Conservation (phyloP, 2,797 vertebrate species). For the Pyrocephalus nanus region DNA sequence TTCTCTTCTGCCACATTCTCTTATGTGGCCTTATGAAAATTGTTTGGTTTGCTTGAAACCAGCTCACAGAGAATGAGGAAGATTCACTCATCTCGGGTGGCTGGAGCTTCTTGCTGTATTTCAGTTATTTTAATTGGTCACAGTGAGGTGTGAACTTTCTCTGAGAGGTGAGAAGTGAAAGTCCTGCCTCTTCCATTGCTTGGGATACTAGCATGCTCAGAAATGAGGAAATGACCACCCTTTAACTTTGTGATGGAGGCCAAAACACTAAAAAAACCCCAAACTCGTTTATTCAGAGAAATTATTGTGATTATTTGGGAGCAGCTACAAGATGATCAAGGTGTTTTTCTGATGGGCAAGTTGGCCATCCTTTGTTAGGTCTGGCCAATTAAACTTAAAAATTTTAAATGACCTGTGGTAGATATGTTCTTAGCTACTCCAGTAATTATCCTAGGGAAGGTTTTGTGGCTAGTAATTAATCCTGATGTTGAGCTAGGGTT, state of each 20-base stretch:
- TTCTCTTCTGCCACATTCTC: neutral
- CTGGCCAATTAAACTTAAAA: neutral
- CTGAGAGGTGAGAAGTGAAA: constrained; percentile 46
- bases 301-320: neutral
- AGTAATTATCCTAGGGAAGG: neutral
- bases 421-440: neutral
- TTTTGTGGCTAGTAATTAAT: constrained; percentile 22
- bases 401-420: neutral
- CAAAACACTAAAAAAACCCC: neutral
- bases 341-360: neutral
- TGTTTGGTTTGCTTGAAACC: neutral
- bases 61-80: neutral
- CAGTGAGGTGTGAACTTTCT: neutral
- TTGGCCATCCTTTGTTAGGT: neutral
- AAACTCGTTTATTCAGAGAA: neutral
- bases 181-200: neutral
- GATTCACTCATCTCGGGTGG: neutral
- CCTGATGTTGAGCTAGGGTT: neutral
- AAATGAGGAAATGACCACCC: neutral
- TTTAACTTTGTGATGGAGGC: neutral
- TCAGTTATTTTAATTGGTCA: neutral
- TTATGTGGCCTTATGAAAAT: neutral
- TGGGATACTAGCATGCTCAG: neutral
- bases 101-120: neutral
- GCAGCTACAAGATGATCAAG: fast-evolving